Conservation (phyloP, 1,140 invertebrate species). For the Tetraneura akinire region DNA sequence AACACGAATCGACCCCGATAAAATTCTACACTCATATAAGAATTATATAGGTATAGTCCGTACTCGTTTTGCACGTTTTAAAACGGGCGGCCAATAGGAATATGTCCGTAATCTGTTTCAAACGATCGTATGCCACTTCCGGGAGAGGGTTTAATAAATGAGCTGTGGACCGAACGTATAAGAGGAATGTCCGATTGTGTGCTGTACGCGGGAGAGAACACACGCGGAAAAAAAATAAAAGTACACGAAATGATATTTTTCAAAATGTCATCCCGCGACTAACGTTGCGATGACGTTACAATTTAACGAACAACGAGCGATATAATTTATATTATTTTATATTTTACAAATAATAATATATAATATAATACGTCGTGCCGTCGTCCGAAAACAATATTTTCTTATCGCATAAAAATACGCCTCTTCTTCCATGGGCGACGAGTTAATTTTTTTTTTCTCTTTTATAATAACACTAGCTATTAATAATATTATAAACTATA, state of each 20-base stretch:
- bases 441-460: not conserved
- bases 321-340: no score
- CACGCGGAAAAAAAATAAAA: no score
- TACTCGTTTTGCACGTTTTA: no score
- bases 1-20: no score
- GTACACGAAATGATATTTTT: not conserved
- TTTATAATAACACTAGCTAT: not conserved
- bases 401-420: not conserved
- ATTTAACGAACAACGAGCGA: no score
- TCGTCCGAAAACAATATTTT: not conserved
- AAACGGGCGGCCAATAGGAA: no score
- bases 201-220: not conserved
- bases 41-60: no score
- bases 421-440: no score
- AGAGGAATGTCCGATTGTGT: not conserved
- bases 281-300: not conserved
- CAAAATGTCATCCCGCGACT: not conserved
- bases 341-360: not conserved
- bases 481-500: not conserved
- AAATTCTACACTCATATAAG: no score
- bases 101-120: not conserved
- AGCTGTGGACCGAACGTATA: not conserved
- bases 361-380: not conserved
- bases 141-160: not conserved
- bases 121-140: not conserved